Evolutionary conservation across 2,888 invertebrate species (phyloP).

Genomic region (Hyposoter dolosus): DNA sequence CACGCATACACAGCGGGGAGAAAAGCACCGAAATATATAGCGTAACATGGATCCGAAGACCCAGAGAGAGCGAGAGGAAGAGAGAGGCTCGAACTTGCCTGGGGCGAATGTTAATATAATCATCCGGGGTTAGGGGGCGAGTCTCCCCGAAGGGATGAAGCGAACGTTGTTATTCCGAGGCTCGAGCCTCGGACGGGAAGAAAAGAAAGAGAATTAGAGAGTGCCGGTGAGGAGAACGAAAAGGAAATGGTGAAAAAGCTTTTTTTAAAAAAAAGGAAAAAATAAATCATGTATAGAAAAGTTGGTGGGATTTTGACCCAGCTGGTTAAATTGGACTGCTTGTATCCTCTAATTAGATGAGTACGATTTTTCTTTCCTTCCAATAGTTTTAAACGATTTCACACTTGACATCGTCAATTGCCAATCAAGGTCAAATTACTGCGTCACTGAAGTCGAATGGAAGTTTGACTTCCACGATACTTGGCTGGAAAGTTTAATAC

Average conservation of each 20-base stretch:
- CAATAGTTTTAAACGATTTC: background rate
- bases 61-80: conserved; percentile 27
- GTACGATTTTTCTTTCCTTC: background rate
- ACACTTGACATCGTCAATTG: background rate
- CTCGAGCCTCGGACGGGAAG: conserved; percentile 55
- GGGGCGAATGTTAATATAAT: conserved; percentile 69
- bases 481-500: too few relatives aligned
- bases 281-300: conserved; percentile 7
- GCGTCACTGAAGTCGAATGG: too few relatives aligned
- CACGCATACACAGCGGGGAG: conserved; percentile 10
- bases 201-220: conserved; percentile 67
- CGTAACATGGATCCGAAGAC: conserved; percentile 38
- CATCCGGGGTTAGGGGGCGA: conserved; percentile 62
- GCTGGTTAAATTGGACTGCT: background rate
- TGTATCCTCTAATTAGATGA: background rate
- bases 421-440: background rate
- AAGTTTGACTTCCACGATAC: too few relatives aligned
- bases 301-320: conserved; percentile 8
- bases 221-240: conserved; percentile 42
- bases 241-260: conserved; percentile 38
- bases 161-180: conserved; percentile 75
- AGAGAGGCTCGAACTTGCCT: conserved; percentile 55
- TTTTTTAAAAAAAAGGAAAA: background rate
- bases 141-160: conserved; percentile 67
- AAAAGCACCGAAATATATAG: conserved; percentile 55